phyloP scores from a whole-genome alignment of 2,888 invertebrate genomes.

The Eupithecia pulchellata region DNA sequence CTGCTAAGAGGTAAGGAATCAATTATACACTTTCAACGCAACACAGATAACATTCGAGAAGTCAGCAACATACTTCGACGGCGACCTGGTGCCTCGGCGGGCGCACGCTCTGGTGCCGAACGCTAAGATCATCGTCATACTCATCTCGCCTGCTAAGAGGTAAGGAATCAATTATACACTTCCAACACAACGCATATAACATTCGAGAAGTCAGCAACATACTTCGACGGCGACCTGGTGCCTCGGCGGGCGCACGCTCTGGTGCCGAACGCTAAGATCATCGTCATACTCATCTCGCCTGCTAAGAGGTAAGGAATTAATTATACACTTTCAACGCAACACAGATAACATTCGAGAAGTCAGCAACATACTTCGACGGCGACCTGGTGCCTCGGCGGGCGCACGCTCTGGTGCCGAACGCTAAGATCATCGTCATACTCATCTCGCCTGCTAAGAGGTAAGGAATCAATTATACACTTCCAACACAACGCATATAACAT shows the following conservation, averaged over 20 bases:
- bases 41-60: conserved; percentile 96
- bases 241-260: conserved; percentile 95
- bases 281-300: conserved; percentile 94
- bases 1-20: conserved; percentile 88
- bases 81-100: conserved; percentile 94
- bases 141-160: conserved; percentile 94
- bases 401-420: conserved; percentile 95
- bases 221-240: conserved; percentile 98
- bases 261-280: conserved; percentile 95
- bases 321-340: conserved; percentile 78
- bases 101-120: conserved; percentile 96
- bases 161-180: conserved; percentile 52
- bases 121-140: conserved; percentile 95
- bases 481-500: conserved; percentile 90
- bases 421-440: conserved; percentile 94
- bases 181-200: conserved; percentile 89
- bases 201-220: conserved; percentile 99
- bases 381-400: conserved; percentile 95
- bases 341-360: conserved; percentile 97
- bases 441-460: conserved; percentile 94
- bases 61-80: conserved; percentile 99
- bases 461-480: conserved; percentile 24
- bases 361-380: conserved; percentile 99
- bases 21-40: conserved; percentile 71
- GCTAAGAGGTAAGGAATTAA: conserved; percentile 87